Conservation (phyloP, 1,140 invertebrate genomes). For the Notospermus geniculatus region DNA sequence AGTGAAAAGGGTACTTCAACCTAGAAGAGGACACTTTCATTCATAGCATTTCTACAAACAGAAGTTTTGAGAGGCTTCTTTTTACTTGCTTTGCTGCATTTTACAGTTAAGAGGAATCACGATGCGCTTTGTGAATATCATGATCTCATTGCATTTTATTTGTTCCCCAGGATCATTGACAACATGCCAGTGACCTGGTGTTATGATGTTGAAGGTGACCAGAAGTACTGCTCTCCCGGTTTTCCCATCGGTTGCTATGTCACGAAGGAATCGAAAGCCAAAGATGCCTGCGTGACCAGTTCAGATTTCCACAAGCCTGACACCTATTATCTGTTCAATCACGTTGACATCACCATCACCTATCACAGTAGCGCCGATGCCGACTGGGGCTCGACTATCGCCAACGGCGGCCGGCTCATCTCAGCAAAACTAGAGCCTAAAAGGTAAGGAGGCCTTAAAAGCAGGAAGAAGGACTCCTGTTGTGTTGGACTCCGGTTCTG, state of each 20-base stretch:
- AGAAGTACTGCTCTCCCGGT: slow-evolving; percentile 85
- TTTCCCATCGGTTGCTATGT: slow-evolving; percentile 98
- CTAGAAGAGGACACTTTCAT: no score
- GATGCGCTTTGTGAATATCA: no score
- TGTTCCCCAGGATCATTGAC: slow-evolving; percentile 64
- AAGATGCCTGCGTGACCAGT: slow-evolving; percentile 54
- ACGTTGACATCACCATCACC: slow-evolving; percentile 88
- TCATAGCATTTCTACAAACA: no score
- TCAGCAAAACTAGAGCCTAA: slow-evolving; percentile 75
- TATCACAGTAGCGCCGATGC: slow-evolving; percentile 85
- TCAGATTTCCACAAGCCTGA: slow-evolving; percentile 49
- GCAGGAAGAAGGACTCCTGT: no score
- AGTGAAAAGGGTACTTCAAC: no score
- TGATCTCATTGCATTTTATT: slow-evolving; percentile 8
- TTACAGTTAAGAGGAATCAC: no score
- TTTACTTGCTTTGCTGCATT: no score
- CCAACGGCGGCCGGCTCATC: slow-evolving; percentile 79
- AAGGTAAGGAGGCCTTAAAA: no score
- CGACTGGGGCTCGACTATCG: slow-evolving; percentile 73
- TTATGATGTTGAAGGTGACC: slow-evolving; percentile 74
- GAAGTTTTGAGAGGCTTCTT: no score
- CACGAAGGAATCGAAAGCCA: slow-evolving; percentile 60
- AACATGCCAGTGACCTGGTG: slow-evolving; percentile 97
- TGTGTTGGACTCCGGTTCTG: no score
- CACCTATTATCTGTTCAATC: slow-evolving; percentile 93